Evolutionary conservation across 35 echinoderm and acorn worm genomes (phyloP).

Genomic region (Chiridota heheva): DNA sequence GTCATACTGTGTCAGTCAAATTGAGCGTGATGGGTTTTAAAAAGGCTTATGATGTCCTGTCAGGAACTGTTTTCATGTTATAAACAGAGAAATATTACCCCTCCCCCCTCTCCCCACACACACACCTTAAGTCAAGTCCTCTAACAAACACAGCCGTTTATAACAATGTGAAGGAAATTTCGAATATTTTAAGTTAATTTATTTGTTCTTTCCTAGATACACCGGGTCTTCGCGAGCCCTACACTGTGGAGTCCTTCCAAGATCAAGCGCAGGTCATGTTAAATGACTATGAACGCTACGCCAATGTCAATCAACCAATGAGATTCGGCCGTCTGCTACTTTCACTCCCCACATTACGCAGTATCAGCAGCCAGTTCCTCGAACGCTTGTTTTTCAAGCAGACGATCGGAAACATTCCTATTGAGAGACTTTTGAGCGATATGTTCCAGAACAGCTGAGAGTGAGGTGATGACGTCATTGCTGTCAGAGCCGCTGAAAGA

Average conservation of each 20-base stretch:
- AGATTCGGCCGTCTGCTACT: constrained; percentile 94
- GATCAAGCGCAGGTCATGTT: constrained; percentile 99
- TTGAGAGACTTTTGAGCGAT: constrained; percentile 84
- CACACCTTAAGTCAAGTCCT: too few species aligned
- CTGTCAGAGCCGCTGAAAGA: too few species aligned
- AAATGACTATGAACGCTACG: constrained; percentile 82
- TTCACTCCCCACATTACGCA: constrained; percentile 74
- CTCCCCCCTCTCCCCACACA: too few species aligned
- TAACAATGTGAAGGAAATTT: neutral
- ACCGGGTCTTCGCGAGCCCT: constrained; percentile 73
- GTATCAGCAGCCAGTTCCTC: constrained; percentile 79
- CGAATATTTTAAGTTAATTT: too few species aligned
- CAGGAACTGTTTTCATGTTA: too few species aligned
- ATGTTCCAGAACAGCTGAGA: constrained; percentile 96
- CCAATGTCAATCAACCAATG: constrained; percentile 58
- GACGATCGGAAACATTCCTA: constrained; percentile 91
- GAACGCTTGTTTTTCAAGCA: constrained; percentile 92
- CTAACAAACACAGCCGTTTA: neutral
- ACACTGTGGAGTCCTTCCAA: constrained; percentile 83
- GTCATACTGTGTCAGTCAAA: too few species aligned
- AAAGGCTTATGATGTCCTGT: too few species aligned
- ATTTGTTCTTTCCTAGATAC: constrained; percentile 65
- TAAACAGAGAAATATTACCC: too few species aligned
- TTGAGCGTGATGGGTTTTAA: too few species aligned
- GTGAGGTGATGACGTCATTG: too few species aligned